A percentile compares a stretch with the other conserved stretches of the same genome.
Conservation (phyloP, 2,888 invertebrate genomes). For the Apocheima hispidaria region DNA sequence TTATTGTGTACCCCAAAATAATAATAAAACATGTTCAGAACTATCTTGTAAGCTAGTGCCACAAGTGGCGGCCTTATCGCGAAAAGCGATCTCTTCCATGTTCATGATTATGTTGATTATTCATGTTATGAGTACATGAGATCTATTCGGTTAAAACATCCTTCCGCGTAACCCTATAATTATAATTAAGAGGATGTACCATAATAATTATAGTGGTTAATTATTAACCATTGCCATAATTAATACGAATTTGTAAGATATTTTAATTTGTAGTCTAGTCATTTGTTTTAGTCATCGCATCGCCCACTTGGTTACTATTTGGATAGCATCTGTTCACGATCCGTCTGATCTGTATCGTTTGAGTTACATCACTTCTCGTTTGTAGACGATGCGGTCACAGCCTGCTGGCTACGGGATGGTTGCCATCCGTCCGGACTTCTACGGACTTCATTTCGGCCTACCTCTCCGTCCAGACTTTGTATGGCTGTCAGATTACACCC, state of each 20-base stretch:
- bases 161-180: too few species aligned
- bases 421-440: background rate
- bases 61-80: too few species aligned
- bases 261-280: background rate
- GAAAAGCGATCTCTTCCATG: too few species aligned
- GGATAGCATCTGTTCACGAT: background rate
- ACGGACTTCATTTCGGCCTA: background rate
- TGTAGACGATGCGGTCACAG: constrained; percentile 12
- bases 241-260: background rate
- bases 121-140: too few species aligned
- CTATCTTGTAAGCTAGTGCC: too few species aligned
- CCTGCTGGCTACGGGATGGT: background rate
- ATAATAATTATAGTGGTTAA: too few species aligned
- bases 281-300: constrained; percentile 4
- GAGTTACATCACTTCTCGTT: constrained; percentile 12
- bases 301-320: constrained; percentile 1
- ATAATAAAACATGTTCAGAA: too few species aligned
- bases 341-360: background rate
- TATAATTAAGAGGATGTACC: background rate
- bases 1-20: too few species aligned
- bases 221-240: background rate
- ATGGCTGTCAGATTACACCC: too few species aligned
- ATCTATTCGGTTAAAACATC: too few species aligned
- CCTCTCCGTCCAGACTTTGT: too few species aligned
- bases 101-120: too few species aligned